phyloP scores from a whole-genome alignment of 2,113 vertebrate species.

The Thermophis baileyi region DNA sequence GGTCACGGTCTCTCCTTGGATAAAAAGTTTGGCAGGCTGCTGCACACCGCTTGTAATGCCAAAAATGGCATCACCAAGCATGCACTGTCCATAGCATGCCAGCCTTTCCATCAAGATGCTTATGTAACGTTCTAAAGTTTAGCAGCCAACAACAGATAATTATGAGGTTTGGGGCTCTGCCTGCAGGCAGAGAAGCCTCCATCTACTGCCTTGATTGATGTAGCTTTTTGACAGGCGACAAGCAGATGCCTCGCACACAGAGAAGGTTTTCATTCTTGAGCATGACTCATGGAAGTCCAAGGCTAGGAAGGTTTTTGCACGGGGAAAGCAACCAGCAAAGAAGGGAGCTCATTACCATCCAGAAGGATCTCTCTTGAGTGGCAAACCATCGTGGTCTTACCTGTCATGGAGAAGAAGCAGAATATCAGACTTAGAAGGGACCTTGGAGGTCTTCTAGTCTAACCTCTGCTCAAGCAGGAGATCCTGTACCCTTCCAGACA shows the following conservation, averaged over 20 bases:
- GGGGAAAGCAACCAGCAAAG: background rate
- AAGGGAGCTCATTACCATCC: background rate
- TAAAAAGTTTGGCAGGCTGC: background rate
- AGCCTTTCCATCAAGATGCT: background rate
- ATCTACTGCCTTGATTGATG: background rate
- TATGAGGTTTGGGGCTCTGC: fast-evolving
- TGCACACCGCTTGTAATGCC: background rate
- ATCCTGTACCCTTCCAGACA: background rate
- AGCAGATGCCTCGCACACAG: background rate
- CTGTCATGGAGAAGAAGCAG: background rate
- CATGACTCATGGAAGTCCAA: background rate
- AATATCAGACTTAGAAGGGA: background rate
- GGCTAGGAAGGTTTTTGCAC: fast-evolving
- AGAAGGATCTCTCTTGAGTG: background rate
- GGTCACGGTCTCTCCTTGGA: background rate
- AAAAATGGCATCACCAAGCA: background rate
- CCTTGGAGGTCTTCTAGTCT: background rate
- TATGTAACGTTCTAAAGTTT: background rate
- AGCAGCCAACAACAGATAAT: slow-evolving; percentile 1
- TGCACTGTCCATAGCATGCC: background rate
- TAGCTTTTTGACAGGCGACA: background rate
- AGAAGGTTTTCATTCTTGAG: background rate
- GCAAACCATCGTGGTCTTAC: background rate
- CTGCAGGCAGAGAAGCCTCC: background rate
- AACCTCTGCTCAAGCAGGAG: background rate